Percentiles rank a stretch among this genome's conserved stretches.
Conservation (phyloP, 2,797 vertebrate genomes). For the Oreochromis mossambicus region DNA sequence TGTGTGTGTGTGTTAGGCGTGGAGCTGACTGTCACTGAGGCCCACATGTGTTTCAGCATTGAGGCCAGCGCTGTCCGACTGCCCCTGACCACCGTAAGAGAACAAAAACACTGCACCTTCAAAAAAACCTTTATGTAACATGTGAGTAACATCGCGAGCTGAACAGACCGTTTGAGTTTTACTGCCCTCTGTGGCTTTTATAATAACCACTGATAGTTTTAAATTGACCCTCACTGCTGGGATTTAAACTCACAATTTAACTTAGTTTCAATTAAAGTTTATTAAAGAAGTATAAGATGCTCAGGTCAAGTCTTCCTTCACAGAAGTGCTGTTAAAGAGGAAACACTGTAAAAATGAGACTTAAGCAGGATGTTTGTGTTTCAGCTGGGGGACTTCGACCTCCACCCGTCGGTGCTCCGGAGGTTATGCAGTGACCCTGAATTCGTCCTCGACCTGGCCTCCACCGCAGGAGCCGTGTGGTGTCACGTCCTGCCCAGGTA, state of each 20-base stretch:
- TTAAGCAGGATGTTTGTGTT: not conserved
- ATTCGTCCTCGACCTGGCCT: slow-evolving; percentile 70
- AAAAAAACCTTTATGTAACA: fast-evolving
- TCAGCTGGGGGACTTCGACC: slow-evolving; percentile 84
- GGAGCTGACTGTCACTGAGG: slow-evolving; percentile 79
- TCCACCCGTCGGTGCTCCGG: slow-evolving; percentile 71
- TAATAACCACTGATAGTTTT: not conserved
- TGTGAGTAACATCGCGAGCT: not conserved
- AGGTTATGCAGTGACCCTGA: slow-evolving; percentile 72
- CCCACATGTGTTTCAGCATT: slow-evolving; percentile 82
- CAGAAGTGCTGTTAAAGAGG: not conserved
- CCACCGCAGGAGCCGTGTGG: slow-evolving; percentile 79
- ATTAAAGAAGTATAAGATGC: not conserved
- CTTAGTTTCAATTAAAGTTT: not conserved
- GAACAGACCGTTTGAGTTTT: not conserved
- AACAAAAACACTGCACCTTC: not conserved
- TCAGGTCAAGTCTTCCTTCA: not conserved
- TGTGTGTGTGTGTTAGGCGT: slow-evolving; percentile 73
- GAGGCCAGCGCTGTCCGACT: slow-evolving; percentile 76
- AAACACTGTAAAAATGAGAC: not conserved
- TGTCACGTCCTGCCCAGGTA: slow-evolving; percentile 93
- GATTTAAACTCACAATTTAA: not conserved
- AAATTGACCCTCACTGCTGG: fast-evolving
- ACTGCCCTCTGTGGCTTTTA: not conserved
- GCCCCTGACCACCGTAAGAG: slow-evolving; percentile 73